phyloP scores from a whole-genome alignment of 1,140 invertebrate genomes.

The Lepidurus couesii region DNA sequence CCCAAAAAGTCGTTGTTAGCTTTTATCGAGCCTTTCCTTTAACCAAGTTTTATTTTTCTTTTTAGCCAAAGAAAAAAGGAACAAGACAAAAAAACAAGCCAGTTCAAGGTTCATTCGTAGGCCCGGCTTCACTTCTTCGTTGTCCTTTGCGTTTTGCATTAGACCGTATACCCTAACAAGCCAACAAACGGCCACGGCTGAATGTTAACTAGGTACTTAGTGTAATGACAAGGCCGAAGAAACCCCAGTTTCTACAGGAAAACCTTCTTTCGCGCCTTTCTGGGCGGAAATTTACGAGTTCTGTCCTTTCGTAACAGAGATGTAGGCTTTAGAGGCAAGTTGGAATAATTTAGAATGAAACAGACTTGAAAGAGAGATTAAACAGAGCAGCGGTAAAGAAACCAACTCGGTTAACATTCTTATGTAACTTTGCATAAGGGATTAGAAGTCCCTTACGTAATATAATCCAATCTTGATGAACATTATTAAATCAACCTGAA shows the following conservation, averaged over 20 bases:
- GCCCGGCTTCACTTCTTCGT: background rate
- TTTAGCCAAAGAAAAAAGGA: background rate
- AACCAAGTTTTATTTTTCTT: background rate
- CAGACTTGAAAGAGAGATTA: background rate
- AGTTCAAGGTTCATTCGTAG: constrained; percentile 18
- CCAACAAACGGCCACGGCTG: background rate
- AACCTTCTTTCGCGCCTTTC: background rate
- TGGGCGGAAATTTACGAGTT: background rate
- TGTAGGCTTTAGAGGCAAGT: background rate
- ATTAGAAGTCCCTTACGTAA: background rate
- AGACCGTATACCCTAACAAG: background rate
- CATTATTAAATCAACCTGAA: background rate
- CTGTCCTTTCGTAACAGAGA: background rate
- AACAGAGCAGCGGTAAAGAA: background rate
- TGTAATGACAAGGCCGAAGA: constrained; percentile 8
- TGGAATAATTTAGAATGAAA: background rate
- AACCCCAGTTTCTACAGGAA: background rate
- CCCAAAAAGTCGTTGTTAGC: background rate
- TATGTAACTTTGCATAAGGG: background rate
- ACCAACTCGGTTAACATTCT: too few species aligned
- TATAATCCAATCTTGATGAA: background rate
- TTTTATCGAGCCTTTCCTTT: background rate
- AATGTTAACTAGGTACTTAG: constrained; percentile 19
- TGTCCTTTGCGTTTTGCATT: background rate
- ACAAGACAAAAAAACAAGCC: background rate